Evolutionary conservation across 2,113 vertebrate species (phyloP), one percentile per base, ranked within the genome.

Genomic region (Morphnarchus princeps): DNA sequence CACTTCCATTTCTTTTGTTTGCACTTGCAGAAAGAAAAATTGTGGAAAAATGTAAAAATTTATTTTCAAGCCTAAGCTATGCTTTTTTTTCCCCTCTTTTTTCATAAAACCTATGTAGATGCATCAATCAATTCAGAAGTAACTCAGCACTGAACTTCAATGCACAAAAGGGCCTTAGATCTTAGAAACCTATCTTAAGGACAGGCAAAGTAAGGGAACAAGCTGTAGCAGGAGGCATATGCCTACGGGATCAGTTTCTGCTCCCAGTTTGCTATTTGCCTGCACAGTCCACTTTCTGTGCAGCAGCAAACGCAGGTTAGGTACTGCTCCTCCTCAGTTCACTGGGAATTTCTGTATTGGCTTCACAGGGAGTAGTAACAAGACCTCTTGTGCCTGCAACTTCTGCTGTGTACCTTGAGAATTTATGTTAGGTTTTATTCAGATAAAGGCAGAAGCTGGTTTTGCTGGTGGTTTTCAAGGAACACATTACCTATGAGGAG

Each of bases 21-120:
- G 32, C 66, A 57, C 29, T 71, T 1, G 0, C 42, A 36, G 38
- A 36, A 49, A 63, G 31, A 66, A 72, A 61, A 71, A 67, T 3
- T 13, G 43, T 32, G 73, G 50, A 54, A 70, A 70, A 62, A 55
- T 4, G 18, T 9, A 28, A 65, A 59, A 34, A 49, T 32, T 47
- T 36, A 1, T 79, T 65, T 70, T 74, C 25, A 52, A 57, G 62
- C 45, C 73, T 36, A 3, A 81, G 7, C 38, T 47, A 9, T 16
- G 47, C 7, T 16, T 4, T 13, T 1, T 0, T 3, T 7, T 2
- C 9, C 13, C 13, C 6, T 11, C 7, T 7, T 40, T 36, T 8
- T 4, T 4, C 38, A 29, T 36, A n/a, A 29, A 59, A 52, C 8
- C 28, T 59, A 4, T 2, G 1, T 6, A 61, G 61, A 22, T 28